Conservation (phyloP, 1,140 invertebrate genomes). For the Geopemphigus sp. region DNA sequence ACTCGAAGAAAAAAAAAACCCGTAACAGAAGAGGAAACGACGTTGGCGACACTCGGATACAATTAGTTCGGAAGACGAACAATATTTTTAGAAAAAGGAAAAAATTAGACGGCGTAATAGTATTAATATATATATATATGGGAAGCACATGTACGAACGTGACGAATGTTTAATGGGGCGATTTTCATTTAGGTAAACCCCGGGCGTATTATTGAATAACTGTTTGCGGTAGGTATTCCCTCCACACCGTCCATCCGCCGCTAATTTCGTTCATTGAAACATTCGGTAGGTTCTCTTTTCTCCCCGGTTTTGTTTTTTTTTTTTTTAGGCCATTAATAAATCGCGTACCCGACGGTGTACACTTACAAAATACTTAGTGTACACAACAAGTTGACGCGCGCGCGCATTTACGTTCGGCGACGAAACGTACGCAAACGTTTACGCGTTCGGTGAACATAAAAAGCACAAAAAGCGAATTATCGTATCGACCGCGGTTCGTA, state of each 20-base stretch:
- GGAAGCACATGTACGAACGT: slow-evolving; percentile 19
- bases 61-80: slow-evolving; percentile 13
- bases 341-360: too few relatives aligned
- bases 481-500: too few relatives aligned
- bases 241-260: too few relatives aligned
- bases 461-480: too few relatives aligned
- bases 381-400: too few relatives aligned
- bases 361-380: background rate
- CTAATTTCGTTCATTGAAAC: slow-evolving; percentile 4
- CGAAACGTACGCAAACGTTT: too few relatives aligned
- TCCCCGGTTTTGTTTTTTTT: background rate
- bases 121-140: background rate
- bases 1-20: background rate
- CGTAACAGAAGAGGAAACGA: slow-evolving; percentile 23
- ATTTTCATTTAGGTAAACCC: slow-evolving; percentile 13
- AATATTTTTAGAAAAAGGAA: slow-evolving; percentile 23
- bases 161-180: slow-evolving; percentile 37
- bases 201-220: background rate
- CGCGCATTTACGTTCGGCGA: too few relatives aligned
- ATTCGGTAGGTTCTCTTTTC: background rate
- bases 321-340: too few relatives aligned
- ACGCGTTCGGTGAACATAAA: too few relatives aligned
- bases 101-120: background rate
- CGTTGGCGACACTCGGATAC: slow-evolving; percentile 25
- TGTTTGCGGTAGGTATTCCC: slow-evolving; percentile 29